Percentiles rank a stretch among this genome's conserved stretches.
Conservation (phyloP, 1,140 invertebrate species). For the Zaprionus nigranus region DNA sequence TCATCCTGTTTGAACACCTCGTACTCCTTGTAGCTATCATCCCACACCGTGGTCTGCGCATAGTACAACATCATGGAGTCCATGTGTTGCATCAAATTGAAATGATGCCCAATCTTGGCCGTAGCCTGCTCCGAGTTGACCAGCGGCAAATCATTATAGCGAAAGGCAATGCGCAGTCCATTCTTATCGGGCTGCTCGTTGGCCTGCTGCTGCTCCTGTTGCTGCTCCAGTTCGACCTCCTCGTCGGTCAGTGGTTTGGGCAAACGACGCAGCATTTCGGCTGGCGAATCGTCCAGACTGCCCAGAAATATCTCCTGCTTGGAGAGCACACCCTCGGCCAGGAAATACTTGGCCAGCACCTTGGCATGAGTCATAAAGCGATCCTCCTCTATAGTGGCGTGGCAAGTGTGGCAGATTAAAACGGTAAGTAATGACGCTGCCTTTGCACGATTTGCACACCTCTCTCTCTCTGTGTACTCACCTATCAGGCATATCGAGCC, state of each 20-base stretch:
- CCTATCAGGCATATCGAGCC: conserved; percentile 87
- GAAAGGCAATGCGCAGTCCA: conserved; percentile 94
- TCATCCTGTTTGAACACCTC: conserved; percentile 57
- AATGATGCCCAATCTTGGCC: conserved; percentile 88
- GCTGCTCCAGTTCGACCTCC: conserved; percentile 54
- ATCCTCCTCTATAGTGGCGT: conserved; percentile 89
- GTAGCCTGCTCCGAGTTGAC: conserved; percentile 86
- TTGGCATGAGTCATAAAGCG: conserved; percentile 90
- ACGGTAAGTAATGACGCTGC: conserved; percentile 21
- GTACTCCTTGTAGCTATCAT: conserved; percentile 58
- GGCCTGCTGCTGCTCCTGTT: conserved; percentile 50
- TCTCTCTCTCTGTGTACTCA: conserved; percentile 63
- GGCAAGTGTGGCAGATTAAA: conserved; percentile 2
- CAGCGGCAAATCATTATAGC: conserved; percentile 90
- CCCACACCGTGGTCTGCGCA: conserved; percentile 85
- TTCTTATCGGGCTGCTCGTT: conserved; percentile 74
- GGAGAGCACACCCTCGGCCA: conserved; percentile 91
- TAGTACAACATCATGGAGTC: conserved; percentile 86
- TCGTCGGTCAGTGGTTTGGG: conserved; percentile 84
- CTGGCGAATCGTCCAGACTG: conserved; percentile 89
- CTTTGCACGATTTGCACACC: conserved; percentile 1
- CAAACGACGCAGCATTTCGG: conserved; percentile 86
- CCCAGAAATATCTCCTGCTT: conserved; percentile 90
- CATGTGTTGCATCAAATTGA: conserved; percentile 91
- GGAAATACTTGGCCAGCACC: conserved; percentile 91